Evolutionary conservation across 2,113 vertebrate genomes (phyloP).

Genomic region (Sapayoa aenigma): DNA sequence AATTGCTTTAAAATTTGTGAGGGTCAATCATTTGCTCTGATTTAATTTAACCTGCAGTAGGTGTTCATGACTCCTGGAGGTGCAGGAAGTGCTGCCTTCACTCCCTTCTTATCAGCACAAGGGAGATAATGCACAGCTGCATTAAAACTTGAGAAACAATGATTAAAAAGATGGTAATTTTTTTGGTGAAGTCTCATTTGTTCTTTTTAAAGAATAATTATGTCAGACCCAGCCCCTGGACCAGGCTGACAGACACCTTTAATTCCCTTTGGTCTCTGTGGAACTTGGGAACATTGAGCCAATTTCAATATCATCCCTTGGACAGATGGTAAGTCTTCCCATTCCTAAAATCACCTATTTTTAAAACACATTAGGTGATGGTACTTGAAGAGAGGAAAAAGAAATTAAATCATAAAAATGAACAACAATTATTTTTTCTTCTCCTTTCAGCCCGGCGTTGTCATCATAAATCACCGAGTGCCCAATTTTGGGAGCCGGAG

Average conservation of each 20-base stretch:
- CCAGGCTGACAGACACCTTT: neutral
- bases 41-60: neutral
- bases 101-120: neutral
- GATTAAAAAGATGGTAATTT: neutral
- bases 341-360: neutral
- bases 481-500: neutral
- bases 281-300: neutral
- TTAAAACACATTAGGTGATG: neutral
- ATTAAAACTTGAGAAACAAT: neutral
- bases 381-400: neutral
- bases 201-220: neutral
- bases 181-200: neutral
- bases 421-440: slow-evolving; percentile 15
- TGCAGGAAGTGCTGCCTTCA: neutral
- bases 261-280: neutral
- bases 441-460: neutral
- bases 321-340: neutral
- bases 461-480: neutral
- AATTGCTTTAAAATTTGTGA: neutral
- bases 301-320: neutral
- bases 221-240: neutral
- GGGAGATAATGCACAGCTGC: neutral
- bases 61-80: neutral
- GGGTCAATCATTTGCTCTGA: neutral
- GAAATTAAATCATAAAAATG: neutral